Evolutionary conservation across 2,113 vertebrate species (phyloP).

Genomic region (Rhea pennata): DNA sequence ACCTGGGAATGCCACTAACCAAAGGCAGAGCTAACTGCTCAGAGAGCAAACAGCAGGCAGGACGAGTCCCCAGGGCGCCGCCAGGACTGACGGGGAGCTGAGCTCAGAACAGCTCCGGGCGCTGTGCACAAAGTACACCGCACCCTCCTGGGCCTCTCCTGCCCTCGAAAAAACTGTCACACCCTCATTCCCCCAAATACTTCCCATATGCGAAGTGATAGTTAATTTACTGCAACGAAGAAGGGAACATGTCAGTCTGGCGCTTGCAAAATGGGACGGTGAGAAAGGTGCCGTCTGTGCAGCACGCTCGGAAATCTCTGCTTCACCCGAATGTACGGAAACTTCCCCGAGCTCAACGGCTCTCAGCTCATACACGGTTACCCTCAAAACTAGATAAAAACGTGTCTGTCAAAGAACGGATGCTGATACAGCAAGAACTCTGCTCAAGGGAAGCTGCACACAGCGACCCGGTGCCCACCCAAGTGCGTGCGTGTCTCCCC

Average conservation of each 20-base stretch:
- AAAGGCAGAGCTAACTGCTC: rapidly evolving
- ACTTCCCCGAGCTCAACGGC: rapidly evolving
- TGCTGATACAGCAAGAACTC: not conserved
- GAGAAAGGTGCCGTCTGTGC: not conserved
- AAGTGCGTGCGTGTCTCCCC: rapidly evolving
- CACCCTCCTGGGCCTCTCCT: not conserved
- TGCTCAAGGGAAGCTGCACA: not conserved
- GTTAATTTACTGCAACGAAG: not conserved
- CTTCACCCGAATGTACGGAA: rapidly evolving
- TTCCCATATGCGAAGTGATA: not conserved
- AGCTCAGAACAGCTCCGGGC: rapidly evolving
- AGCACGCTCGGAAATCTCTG: not conserved
- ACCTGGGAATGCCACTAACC: not conserved
- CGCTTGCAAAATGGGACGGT: not conserved
- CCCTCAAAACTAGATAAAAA: not conserved
- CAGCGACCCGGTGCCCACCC: not conserved
- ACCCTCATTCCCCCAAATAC: rapidly evolving
- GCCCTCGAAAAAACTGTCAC: not conserved
- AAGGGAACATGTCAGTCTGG: not conserved
- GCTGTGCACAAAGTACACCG: not conserved
- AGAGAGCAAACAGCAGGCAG: not conserved
- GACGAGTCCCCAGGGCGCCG: rapidly evolving
- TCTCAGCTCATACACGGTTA: not conserved
- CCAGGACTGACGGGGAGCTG: rapidly evolving
- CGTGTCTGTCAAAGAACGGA: rapidly evolving